Base-by-base conservation (phyloP, 53 echinoderm and acorn worm genomes). In the Luidia sarsii region DNA sequence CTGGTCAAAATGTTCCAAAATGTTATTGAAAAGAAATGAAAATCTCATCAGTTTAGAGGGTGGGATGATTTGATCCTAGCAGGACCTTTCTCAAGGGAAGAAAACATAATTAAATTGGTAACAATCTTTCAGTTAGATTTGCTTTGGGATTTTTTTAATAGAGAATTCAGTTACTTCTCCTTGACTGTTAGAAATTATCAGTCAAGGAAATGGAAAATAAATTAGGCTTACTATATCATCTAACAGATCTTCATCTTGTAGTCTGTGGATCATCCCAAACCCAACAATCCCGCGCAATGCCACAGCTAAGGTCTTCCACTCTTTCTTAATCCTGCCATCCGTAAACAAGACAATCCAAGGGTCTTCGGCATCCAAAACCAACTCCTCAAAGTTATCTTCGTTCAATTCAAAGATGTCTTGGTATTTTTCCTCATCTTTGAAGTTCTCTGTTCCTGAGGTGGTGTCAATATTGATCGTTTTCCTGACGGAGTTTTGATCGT, bases 341-440 rank as follows among this genome's bases (percentile, higher is more conserved):
- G 70, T 70, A 36, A 83, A 83, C 59, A 83, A 19, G 4, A 83
- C 49, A 20, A 83, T 71, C 83, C 83, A 83, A 0, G 83, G 83
- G 14, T 83, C 83, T 15, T 55, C 56, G 1, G 59, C 23, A 13
- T 83, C 83, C 57, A 83, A 52, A 33, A 83, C 83, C 70, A 22
- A 48, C 70, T 83, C 83, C 61, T 70, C 83, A 61, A 70, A 83
- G 29, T 83, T 62, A 21, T 83, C 83, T 38, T 83, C 83, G 10
- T 70, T 77, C 61, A 77, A 33, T 61, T 77, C 77, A 32, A 77
- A 77, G 41, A 77, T 77, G 77, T 77, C 83, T 33, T 71, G 32
- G 56, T 62, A 83, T 37, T 62, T 83, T 14, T 83, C 83, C 3
- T 83, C 49, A 9, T 70, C 83, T 19, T 32, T 83, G 71, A 83